Conservation (phyloP, 2,113 vertebrate genomes). For the Alaudala cheleensis region DNA sequence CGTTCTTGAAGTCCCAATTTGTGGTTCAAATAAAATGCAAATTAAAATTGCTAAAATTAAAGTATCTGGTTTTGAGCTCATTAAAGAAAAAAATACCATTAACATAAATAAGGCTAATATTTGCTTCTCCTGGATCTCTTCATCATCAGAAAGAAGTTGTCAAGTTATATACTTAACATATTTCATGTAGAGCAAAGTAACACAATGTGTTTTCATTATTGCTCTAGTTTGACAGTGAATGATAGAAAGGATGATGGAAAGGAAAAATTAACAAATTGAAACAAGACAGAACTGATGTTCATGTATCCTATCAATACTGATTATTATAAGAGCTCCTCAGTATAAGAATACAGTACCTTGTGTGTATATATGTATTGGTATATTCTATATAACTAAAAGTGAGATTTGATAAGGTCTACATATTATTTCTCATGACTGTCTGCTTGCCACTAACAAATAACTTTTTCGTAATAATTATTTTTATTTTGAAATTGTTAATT, state of each 20-base stretch:
- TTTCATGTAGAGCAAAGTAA: background rate
- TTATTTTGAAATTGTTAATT: background rate
- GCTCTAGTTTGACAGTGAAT: background rate
- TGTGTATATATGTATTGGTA: background rate
- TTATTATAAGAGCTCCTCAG: background rate
- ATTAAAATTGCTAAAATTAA: background rate
- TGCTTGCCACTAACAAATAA: background rate
- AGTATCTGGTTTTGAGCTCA: background rate
- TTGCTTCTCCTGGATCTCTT: background rate
- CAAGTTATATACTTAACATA: background rate
- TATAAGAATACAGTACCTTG: background rate
- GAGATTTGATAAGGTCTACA: background rate
- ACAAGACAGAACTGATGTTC: background rate
- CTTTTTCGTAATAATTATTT: background rate
- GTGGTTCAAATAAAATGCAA: background rate
- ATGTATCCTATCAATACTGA: background rate
- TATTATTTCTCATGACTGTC: background rate
- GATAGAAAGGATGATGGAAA: background rate
- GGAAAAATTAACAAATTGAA: background rate
- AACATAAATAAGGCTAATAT: background rate
- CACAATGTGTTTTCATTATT: accelerated
- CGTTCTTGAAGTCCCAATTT: background rate
- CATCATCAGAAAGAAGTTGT: background rate
- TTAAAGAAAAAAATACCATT: background rate
- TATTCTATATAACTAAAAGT: background rate